These are phyloP conservation scores for Tuta absoluta DNA, from an alignment of 2,888 invertebrate species.

Conservation along the genomic window DNA sequence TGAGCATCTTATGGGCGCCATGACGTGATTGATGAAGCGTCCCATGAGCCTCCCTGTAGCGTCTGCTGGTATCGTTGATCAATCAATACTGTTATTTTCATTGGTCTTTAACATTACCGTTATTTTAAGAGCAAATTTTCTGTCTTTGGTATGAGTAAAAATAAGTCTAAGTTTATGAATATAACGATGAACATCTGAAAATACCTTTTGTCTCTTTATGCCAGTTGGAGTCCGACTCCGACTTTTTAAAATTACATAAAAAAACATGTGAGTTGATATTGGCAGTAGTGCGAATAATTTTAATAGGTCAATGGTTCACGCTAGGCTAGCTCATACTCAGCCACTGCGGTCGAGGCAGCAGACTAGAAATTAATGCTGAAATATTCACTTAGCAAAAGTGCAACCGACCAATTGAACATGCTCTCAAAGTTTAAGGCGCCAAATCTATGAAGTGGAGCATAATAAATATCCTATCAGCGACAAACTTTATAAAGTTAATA, in stretches of 20 bases:
- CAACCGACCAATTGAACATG: background rate
- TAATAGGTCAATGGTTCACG: background rate
- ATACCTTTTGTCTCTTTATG: too few species aligned
- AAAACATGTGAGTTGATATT: too few species aligned
- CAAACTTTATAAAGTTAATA: slow-evolving; percentile 32
- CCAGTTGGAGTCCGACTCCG: too few species aligned
- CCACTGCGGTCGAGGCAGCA: background rate
- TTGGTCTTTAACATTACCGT: background rate
- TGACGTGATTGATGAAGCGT: slow-evolving; percentile 56
- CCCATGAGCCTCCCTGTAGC: slow-evolving; percentile 40
- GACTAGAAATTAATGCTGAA: background rate
- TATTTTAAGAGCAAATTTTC: background rate
- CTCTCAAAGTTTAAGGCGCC: slow-evolving; percentile 8
- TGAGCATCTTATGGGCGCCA: background rate
- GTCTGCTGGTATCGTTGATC: slow-evolving; percentile 49
- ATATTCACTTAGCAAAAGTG: background rate
- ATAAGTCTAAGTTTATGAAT: too few species aligned
- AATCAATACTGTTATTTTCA: slow-evolving; percentile 45
- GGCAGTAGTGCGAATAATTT: slow-evolving; percentile 1
- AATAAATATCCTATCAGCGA: slow-evolving; percentile 21
- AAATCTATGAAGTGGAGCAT: background rate
- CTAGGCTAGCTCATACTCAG: background rate
- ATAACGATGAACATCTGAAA: too few species aligned
- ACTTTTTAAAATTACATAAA: too few species aligned
- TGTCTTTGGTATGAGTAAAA: too few species aligned